A percentile compares a stretch with the other conserved stretches of the same genome.
phyloP scores from a whole-genome alignment of 2,888 invertebrate genomes.

The Spodoptera picta region DNA sequence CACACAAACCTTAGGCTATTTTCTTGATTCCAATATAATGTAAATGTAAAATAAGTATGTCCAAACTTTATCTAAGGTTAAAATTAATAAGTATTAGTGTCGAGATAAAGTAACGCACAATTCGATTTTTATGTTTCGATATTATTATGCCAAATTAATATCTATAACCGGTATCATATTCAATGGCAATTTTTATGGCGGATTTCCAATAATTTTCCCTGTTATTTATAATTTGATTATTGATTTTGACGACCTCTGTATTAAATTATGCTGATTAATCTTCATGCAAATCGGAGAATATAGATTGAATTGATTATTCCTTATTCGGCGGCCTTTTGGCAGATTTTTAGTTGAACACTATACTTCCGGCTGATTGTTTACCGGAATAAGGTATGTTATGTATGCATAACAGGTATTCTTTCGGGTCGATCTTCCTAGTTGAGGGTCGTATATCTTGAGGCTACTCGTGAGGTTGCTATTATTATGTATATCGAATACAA shows the following conservation, averaged over 20 bases:
- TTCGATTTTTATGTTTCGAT: too few species aligned
- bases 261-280: constrained; percentile 30
- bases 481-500: constrained; percentile 43
- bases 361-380: constrained; percentile 52
- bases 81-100: too few species aligned
- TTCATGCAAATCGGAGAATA: constrained; percentile 42
- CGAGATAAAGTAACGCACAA: too few species aligned
- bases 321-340: constrained; percentile 46
- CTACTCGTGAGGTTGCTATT: constrained; percentile 45
- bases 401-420: constrained; percentile 55
- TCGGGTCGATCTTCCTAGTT: constrained; percentile 54
- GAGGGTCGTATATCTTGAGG: constrained; percentile 53
- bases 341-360: constrained; percentile 35
- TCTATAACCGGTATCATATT: too few species aligned
- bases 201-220: constrained; percentile 5
- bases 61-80: too few species aligned
- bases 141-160: too few species aligned
- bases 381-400: constrained; percentile 48
- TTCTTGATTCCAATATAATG: constrained; percentile 14
- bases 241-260: constrained; percentile 23
- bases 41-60: too few species aligned
- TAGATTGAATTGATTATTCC: constrained; percentile 39
- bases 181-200: too few species aligned
- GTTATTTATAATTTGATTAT: constrained; percentile 5
- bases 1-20: constrained; percentile 27